phyloP scores from a whole-genome alignment of 2,888 invertebrate genomes.

The Drosophila rubida region DNA sequence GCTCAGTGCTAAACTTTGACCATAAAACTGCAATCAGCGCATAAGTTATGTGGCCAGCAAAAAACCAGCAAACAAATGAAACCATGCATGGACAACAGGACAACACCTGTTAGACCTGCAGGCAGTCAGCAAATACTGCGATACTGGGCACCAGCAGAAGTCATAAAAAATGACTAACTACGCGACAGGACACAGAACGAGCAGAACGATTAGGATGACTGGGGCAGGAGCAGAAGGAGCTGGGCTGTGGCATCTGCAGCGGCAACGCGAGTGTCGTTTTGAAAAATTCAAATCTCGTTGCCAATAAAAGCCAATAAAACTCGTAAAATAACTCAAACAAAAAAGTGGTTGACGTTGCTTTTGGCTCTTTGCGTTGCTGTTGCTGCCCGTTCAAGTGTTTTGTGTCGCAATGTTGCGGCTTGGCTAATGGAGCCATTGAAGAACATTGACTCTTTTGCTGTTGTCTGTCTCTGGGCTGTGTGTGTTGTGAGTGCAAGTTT shows the following conservation, averaged over 20 bases:
- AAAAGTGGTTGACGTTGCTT: constrained; percentile 23
- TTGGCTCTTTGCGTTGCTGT: constrained; percentile 33
- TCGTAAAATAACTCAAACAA: constrained; percentile 79
- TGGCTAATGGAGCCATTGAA: constrained; percentile 56
- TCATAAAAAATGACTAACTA: constrained; percentile 83
- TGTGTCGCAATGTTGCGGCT: constrained; percentile 74
- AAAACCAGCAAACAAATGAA: constrained; percentile 26
- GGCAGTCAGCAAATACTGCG: constrained; percentile 43
- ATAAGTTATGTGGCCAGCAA: constrained; percentile 77
- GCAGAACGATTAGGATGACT: constrained; percentile 41
- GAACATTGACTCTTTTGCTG: constrained; percentile 44
- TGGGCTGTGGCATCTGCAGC: constrained; percentile 13
- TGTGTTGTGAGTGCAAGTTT: constrained; percentile 16
- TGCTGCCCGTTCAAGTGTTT: constrained; percentile 66
- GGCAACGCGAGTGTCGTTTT: constrained; percentile 65
- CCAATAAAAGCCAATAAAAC: constrained; percentile 82
- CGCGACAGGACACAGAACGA: constrained; percentile 43
- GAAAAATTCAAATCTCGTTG: constrained; percentile 79
- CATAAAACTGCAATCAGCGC: constrained; percentile 82
- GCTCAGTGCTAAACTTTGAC: constrained; percentile 66
- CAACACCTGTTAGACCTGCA: constrained; percentile 80
- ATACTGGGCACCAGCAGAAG: constrained; percentile 29
- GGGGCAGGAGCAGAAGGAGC: constrained; percentile 16
- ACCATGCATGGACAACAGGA: constrained; percentile 29
- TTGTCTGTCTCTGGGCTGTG: not conserved